Percentiles rank a stretch among this genome's conserved stretches.
Evolutionary conservation across 2,113 vertebrate species (phyloP).

Genomic region (Sylvilagus bachmani): DNA sequence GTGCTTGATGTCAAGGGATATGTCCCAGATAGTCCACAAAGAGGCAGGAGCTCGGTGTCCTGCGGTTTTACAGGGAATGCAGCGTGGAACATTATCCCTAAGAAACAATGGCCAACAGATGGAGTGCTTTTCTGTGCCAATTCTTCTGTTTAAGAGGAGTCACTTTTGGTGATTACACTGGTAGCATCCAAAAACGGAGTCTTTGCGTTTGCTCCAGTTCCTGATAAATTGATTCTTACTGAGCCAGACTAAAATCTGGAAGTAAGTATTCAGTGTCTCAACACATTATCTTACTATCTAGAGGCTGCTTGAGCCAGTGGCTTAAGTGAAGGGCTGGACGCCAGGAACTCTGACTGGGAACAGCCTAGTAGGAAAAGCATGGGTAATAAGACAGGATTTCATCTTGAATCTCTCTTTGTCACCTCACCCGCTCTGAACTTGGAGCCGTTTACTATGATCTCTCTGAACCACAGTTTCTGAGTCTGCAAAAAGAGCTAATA

Average conservation of each 20-base stretch:
- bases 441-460: neutral
- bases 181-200: constrained; percentile 77
- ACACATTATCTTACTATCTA: constrained; percentile 7
- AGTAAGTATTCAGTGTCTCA: constrained; percentile 48
- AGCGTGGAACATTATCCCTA: constrained; percentile 62
- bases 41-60: constrained; percentile 75
- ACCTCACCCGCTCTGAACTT: neutral
- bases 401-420: neutral
- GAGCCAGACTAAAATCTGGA: constrained; percentile 17
- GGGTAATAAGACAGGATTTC: neutral
- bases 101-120: constrained; percentile 73
- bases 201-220: constrained; percentile 78
- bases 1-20: constrained; percentile 57
- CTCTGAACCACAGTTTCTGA: neutral
- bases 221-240: constrained; percentile 59
- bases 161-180: constrained; percentile 75
- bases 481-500: neutral
- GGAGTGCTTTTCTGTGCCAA: constrained; percentile 73
- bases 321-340: neutral
- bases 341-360: neutral
- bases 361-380: neutral
- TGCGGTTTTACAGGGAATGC: constrained; percentile 77
- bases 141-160: constrained; percentile 69
- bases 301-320: neutral
- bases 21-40: constrained; percentile 49